Evolutionary conservation across 2,888 invertebrate genomes (phyloP), one percentile per base, ranked within the genome.

Genomic region (Andricus quercusramuli): DNA sequence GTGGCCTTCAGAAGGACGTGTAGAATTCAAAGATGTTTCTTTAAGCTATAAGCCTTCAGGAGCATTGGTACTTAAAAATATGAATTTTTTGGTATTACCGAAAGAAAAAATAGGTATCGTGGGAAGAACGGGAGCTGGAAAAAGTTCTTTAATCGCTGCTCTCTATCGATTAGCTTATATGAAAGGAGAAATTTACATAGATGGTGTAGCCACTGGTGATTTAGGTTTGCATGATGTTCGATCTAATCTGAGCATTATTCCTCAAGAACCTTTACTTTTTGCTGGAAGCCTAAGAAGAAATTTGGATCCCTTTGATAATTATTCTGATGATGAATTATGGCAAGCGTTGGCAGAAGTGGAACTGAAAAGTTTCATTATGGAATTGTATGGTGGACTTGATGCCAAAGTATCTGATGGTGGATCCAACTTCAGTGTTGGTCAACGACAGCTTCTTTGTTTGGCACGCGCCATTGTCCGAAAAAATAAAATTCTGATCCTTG

Each of bases 381-480:
- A 95, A 4, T 87, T 93, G 83, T 91, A 93, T 0, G 79, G 83
- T 77, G 94, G 94, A 59, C 92, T 97, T 47, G 95, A 96, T 87
- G 95, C 95, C 82, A 94, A 94, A 91, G 96, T 96, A 81, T 95
- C 96, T 93, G 97, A 97, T 89, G 96, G 96, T 3, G 97, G 97
- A 0, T 94, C 95, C 0, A 97, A 97, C 93, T 97, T 97, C 90
- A 98, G 98, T 90, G 96, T 96, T 20, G 98, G 98, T 0, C 98
- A 98, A 92, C 94, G 97, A 78, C 98, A 98, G 92, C 93, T 98
- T 78, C 94, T 98, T 78, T 98, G 98, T 90, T 93, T 98, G 79
- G 98, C 98, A 17, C 94, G 97, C 85, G 98, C 98, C 0, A 56
- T 85, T 15, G 47, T 98, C 13, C 79, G 62, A 8, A 83, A 81